Evolutionary conservation across 2,113 vertebrate species (phyloP).

Genomic region (Grammomys dolichurus): DNA sequence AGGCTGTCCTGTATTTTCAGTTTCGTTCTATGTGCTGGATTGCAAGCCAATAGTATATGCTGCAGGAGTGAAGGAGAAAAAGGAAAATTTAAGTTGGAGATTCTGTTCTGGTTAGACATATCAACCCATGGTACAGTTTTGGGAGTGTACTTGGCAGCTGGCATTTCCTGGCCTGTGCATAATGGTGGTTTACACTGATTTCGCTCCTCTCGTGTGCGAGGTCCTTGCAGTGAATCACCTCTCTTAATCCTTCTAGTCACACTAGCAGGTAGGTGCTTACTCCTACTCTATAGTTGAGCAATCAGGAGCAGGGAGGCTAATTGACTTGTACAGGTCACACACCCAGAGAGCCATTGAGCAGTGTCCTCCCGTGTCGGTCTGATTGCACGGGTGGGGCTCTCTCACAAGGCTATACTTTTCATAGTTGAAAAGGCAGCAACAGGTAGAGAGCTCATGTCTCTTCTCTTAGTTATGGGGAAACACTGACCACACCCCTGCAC

Average conservation of each 20-base stretch:
- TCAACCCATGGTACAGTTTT: background rate
- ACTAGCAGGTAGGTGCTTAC: conserved; percentile 35
- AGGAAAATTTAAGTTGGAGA: conserved; percentile 6
- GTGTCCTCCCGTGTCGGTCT: background rate
- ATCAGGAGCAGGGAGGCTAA: conserved; percentile 33
- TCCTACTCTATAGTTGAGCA: conserved; percentile 59
- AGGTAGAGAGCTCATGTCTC: accelerated
- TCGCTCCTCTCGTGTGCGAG: background rate
- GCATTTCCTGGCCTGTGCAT: background rate
- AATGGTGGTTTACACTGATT: conserved; percentile 31
- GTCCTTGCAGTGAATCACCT: conserved; percentile 41
- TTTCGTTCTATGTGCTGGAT: background rate
- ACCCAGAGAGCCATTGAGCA: background rate
- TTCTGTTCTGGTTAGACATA: background rate
- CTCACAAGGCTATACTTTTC: background rate
- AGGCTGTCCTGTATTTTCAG: background rate
- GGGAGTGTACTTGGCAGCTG: conserved; percentile 27
- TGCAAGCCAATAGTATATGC: background rate
- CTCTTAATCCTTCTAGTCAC: background rate
- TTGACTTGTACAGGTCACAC: conserved; percentile 34
- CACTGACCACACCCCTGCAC: background rate
- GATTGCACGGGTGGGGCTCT: conserved; percentile 38
- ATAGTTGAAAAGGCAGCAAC: conserved; percentile 12
- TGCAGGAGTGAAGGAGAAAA: background rate
- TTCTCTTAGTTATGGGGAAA: background rate